Conservation (phyloP, 2,113 vertebrate genomes). For the Collichthys lucidus region DNA sequence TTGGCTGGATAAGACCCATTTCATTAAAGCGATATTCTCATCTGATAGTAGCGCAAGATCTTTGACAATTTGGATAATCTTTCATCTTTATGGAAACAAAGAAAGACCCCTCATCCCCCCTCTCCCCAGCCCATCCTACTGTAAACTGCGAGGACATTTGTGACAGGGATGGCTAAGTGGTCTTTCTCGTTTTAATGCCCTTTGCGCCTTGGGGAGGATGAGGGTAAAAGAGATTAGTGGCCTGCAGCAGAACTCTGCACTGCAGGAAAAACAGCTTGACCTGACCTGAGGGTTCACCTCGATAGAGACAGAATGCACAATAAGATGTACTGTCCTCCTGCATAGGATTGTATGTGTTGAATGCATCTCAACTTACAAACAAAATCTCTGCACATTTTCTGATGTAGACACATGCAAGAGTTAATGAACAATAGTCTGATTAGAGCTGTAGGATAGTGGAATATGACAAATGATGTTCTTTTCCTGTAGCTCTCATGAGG, state of each 20-base stretch:
- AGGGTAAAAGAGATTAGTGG: slow-evolving; percentile 68
- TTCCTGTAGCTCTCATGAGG: neutral
- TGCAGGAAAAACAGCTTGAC: slow-evolving; percentile 61
- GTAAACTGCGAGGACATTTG: slow-evolving; percentile 51
- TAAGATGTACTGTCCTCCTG: neutral
- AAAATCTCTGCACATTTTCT: neutral
- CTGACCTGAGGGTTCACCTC: slow-evolving; percentile 52
- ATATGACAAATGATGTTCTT: neutral
- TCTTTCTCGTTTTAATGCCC: slow-evolving; percentile 59
- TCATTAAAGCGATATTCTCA: slow-evolving; percentile 67
- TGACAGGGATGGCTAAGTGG: slow-evolving; percentile 71
- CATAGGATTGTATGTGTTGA: neutral
- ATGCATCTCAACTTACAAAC: neutral
- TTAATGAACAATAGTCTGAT: slow-evolving; percentile 11
- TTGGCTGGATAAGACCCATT: slow-evolving; percentile 64
- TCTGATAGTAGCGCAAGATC: slow-evolving; percentile 64
- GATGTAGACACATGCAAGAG: neutral
- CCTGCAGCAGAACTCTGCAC: slow-evolving; percentile 60
- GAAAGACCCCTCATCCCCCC: neutral
- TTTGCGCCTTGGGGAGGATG: slow-evolving; percentile 53
- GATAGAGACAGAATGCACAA: slow-evolving; percentile 51
- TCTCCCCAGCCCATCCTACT: slow-evolving; percentile 10
- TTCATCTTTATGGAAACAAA: slow-evolving; percentile 65
- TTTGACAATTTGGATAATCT: slow-evolving; percentile 74
- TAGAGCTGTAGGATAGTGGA: neutral